Base-by-base conservation (phyloP, 2,888 invertebrate genomes). In the Athripsodes cinereus region DNA sequence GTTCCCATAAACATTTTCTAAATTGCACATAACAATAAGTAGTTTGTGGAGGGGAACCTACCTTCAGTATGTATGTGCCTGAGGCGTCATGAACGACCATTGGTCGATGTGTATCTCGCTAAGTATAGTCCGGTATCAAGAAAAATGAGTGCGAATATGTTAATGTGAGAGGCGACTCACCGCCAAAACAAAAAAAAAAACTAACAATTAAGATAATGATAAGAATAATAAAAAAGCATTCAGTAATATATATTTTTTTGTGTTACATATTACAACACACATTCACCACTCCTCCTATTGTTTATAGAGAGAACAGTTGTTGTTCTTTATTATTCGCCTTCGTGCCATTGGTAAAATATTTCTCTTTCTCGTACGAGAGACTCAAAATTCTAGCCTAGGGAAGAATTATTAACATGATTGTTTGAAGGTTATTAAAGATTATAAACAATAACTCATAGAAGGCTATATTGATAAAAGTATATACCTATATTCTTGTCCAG, bases 131-230 rank as follows among this genome's bases (percentile, higher is more conserved):
- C 60, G 20, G 40, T 35, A 46, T 35, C 55, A 53, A 62, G 62
- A 62, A 58, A 62, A 62, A 62, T 60, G 60, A 58, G 55, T 57
- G 62, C 62, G 57, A 58, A 62, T 62, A 62, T 62, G 62, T 62
- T 62, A 62, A 62, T 62, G 55, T 59, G 55, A 52, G 56, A 55
- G 40, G 55, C 51, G 59, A 59, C 55, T 49, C 52, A 51, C 49
- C 59, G 62, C 60, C 60, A 52, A 58, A 60, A 62, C 62, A 60
- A 62, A 62, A n/a, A n/a, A n/a, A n/a, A 40, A 60, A 60, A 60
- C 60, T 57, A 60, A 60, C 58, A 62, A 62, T 62, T 60, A 62
- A 60, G 58, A 62, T 60, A 58, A 58, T 62, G 60, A 62, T 62
- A 62, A 62, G 59, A 62, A 59, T 56, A 59, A 59, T 59, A 59